Base-by-base conservation (phyloP, 2,113 vertebrate genomes). In the Toxostoma redivivum region DNA sequence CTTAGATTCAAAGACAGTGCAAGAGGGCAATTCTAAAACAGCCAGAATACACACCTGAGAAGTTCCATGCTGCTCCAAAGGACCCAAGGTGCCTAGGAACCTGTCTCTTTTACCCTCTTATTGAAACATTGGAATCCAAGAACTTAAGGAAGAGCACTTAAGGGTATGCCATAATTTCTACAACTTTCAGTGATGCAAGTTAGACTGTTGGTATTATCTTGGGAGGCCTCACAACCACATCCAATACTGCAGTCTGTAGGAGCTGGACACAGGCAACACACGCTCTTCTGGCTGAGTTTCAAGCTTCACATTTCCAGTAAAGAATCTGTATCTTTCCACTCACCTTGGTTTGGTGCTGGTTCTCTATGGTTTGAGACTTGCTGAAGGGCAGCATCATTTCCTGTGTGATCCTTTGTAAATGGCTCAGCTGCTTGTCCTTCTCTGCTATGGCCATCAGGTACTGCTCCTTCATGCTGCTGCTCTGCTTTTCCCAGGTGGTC, bases 381-480 rank as follows among this genome's bases (percentile, higher is more conserved):
- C 96, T 67, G 18, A 58, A 67, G 67, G 97, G 86, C 45, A 71
- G 30, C 53, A 72, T 84, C 20, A 90, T 97, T 51, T 99, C 98
- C 92, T 98, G 98, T 79, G 96, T 48, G 77, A 98, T 95, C 88
- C 91, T 96, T 48, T 96, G 97, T 58, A 99, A 96, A 24, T 98
- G 98, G 54, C 96, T 97, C 66, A 99, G 95, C 62, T 99, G 98
- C 74, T 98, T 98, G 92, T 99, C 99, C 56, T 98, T 98, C 81
- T 99, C 99, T 15, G 98, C 98, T 40, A 99, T 96, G 8, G 98
- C 97, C 91, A 97, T 65, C 66, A 99, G 97, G 58, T 98, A 99
- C 96, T 99, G 99, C 76, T 99, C 98, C 94, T 98, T 99, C 92
- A 98, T 96, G 71, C 96, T 97, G 94, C 97, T 98, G 1, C 97